Evolutionary conservation across 2,113 vertebrate species (phyloP).

Genomic region (Carassius carassius): DNA sequence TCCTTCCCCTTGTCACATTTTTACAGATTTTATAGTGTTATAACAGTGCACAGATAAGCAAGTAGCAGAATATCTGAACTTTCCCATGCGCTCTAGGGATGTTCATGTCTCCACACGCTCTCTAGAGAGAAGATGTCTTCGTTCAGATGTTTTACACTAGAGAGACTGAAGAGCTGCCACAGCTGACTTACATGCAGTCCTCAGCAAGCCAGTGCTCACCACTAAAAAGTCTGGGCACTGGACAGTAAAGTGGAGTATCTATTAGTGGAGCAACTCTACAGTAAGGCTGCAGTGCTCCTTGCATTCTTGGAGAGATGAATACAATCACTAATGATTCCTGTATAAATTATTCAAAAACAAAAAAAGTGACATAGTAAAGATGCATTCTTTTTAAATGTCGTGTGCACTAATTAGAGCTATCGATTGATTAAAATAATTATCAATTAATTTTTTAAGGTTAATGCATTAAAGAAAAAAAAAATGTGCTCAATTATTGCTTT

Average conservation of each 20-base stretch:
- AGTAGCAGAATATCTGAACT: neutral
- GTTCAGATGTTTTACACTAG: slow-evolving; percentile 33
- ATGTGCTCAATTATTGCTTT: neutral
- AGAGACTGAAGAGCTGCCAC: slow-evolving; percentile 41
- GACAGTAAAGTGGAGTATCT: neutral
- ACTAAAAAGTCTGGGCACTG: slow-evolving; percentile 49
- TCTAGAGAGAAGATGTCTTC: slow-evolving; percentile 37
- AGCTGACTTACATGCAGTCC: slow-evolving; percentile 19
- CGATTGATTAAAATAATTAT: neutral
- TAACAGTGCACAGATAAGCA: neutral
- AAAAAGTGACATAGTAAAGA: neutral
- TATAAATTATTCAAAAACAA: slow-evolving; percentile 14
- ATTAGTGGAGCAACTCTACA: neutral
- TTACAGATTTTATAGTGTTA: neutral
- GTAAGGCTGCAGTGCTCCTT: neutral
- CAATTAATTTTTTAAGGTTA: neutral
- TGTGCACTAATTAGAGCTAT: neutral
- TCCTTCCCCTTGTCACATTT: neutral
- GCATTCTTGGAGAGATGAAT: neutral
- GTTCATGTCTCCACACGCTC: slow-evolving; percentile 37
- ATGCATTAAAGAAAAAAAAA: neutral
- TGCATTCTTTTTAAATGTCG: slow-evolving; percentile 19
- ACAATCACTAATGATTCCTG: neutral
- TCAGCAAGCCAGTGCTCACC: slow-evolving; percentile 24
- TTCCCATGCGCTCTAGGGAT: neutral